Percentiles rank a stretch among this genome's conserved stretches.
These are phyloP conservation scores for Sitobion miscanthi DNA, from an alignment of 1,140 invertebrate species.

Conservation along the genomic window DNA sequence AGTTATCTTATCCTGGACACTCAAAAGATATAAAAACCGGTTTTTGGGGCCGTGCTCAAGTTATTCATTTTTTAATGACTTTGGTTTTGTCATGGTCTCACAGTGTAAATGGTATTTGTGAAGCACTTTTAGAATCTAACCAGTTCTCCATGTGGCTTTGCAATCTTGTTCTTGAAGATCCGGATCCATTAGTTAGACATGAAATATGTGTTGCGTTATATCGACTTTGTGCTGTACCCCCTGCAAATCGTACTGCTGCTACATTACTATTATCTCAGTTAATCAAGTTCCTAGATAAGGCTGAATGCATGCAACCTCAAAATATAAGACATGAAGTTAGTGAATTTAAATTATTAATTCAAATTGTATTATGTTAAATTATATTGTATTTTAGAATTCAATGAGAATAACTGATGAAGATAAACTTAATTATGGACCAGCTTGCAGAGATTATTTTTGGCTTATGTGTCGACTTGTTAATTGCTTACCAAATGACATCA, in stretches of 20 bases:
- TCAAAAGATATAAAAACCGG: constrained; percentile 85
- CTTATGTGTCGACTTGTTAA: constrained; percentile 86
- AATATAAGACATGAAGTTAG: constrained; percentile 63
- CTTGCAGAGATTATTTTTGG: constrained; percentile 94
- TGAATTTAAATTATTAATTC: constrained; percentile 4
- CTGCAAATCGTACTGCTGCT: constrained; percentile 64
- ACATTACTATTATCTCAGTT: constrained; percentile 76
- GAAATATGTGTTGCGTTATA: constrained; percentile 90
- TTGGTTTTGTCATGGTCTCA: constrained; percentile 84
- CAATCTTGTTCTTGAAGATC: constrained; percentile 80
- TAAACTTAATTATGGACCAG: constrained; percentile 90
- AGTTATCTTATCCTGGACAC: constrained; percentile 79
- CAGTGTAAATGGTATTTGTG: constrained; percentile 71
- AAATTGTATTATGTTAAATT: background rate
- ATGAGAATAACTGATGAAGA: constrained; percentile 72
- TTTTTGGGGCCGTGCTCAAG: constrained; percentile 84
- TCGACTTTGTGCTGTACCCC: constrained; percentile 69
- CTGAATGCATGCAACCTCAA: constrained; percentile 83
- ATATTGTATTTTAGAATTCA: constrained; percentile 39
- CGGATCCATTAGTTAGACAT: constrained; percentile 82
- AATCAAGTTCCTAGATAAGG: constrained; percentile 78
- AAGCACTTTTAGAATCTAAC: constrained; percentile 71
- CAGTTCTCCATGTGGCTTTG: constrained; percentile 77
- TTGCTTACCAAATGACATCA: constrained; percentile 78
- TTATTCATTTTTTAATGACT: constrained; percentile 82